Base-by-base conservation (phyloP, 2,113 vertebrate genomes). In the Chionomys nivalis region DNA sequence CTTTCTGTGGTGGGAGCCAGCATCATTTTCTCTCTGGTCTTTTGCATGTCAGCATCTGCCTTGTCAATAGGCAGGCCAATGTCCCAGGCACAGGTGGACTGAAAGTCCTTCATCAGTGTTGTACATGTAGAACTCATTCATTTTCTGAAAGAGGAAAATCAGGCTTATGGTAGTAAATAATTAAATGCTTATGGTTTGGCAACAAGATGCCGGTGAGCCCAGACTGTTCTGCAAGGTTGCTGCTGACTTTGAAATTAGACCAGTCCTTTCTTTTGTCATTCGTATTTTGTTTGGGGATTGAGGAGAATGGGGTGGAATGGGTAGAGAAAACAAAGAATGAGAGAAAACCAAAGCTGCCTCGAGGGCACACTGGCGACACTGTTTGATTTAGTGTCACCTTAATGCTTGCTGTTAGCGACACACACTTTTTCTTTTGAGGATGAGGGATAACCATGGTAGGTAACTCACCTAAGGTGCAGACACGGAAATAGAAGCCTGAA, bases 251-350 rank as follows among this genome's bases (percentile, higher is more conserved):
- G 47, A 91, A 65, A 92, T 63, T 36, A 93, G 28, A 47, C 47
- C 11, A 19, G 55, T 83, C 72, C 65, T 92, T 93, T 76, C 28
- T 26, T 93, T 92, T 96, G 36, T 82, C 70, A 73, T 93, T 88
- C 61, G 42, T 14, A 63, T n/a, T 92, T 95, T 91, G 36, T 89
- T 70, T 58, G 55, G 13, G 19, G 55, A 1, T 13, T 58, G 39
- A 72, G 61, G 58, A 85, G 14, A 78, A 24, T 61, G 31, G 31
- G 36, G 12, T 61, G 5, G 28, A 93, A 3, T 77, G 24, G 10
- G 39, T 83, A n/a, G 33, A n/a, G 47, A n/a, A 55, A 77, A 77
- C 31, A 31, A 83, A 42, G 58, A 31, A 42, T 31, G 58, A 44
- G 26, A 65, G 58, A 58, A n/a, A 93, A 52, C 83, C 39, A 88